Percentiles rank a stretch among this genome's conserved stretches.
phyloP scores from a whole-genome alignment of 2,113 vertebrate genomes.

The Labeo rohita region DNA sequence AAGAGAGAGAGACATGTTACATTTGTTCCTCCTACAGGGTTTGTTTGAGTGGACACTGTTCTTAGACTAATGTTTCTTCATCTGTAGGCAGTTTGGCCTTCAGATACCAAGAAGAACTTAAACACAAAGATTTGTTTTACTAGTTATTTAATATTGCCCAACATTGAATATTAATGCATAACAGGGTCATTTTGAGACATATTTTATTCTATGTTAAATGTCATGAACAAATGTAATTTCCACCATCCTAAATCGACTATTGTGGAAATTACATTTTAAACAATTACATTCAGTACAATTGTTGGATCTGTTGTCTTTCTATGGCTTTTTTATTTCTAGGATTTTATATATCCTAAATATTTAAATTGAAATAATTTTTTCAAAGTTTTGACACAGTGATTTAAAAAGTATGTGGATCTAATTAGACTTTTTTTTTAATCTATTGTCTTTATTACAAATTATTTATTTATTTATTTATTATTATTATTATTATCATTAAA shows the following conservation, averaged over 20 bases:
- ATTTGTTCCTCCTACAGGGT: conserved; percentile 13
- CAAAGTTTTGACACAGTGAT: background rate
- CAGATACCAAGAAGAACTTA: background rate
- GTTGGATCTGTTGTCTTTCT: background rate
- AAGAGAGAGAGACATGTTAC: background rate
- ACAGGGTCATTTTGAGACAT: background rate
- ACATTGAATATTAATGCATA: background rate
- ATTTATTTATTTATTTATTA: too few relatives aligned
- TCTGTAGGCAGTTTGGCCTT: conserved; percentile 5
- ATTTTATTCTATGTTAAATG: background rate
- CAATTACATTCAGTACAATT: background rate
- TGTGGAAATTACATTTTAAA: background rate
- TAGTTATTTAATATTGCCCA: background rate
- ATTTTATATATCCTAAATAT: background rate
- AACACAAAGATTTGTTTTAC: background rate
- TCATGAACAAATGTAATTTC: background rate
- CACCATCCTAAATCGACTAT: background rate
- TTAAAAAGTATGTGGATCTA: too few relatives aligned
- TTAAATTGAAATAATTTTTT: background rate
- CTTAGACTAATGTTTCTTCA: background rate
- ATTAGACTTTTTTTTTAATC: too few relatives aligned
- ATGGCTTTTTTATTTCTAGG: background rate
- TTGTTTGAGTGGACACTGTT: background rate
- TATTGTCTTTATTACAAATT: too few relatives aligned
- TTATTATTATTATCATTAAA: too few relatives aligned